Conservation (phyloP, 2,113 vertebrate species). For the Tragelaphus scriptus region DNA sequence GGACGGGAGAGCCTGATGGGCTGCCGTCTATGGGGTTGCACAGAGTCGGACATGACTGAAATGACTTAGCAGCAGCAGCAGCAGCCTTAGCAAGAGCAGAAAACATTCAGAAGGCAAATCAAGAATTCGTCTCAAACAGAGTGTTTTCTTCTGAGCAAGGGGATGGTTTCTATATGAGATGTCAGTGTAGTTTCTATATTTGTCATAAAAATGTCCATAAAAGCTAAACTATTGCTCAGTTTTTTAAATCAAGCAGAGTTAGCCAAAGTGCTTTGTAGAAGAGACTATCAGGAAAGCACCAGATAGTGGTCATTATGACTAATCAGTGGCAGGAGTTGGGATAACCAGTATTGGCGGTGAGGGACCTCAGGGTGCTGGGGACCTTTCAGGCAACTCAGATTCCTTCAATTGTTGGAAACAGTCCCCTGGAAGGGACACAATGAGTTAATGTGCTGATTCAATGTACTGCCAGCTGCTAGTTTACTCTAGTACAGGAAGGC, state of each 20-base stretch:
- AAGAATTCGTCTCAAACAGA: slow-evolving; percentile 19
- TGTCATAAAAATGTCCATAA: slow-evolving; percentile 37
- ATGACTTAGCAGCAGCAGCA: no score
- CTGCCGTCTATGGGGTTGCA: no score
- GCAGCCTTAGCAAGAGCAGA: background rate
- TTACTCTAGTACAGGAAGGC: slow-evolving; percentile 32
- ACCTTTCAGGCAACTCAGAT: background rate
- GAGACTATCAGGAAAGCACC: slow-evolving; percentile 15
- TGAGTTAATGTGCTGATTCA: background rate
- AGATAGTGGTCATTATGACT: slow-evolving; percentile 34
- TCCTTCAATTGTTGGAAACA: background rate
- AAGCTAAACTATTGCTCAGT: background rate
- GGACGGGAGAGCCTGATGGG: no score
- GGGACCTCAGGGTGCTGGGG: background rate
- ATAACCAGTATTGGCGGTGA: background rate
- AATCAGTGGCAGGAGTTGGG: background rate
- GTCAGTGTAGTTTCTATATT: slow-evolving; percentile 18
- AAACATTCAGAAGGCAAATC: slow-evolving; percentile 25
- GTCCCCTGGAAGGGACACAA: background rate
- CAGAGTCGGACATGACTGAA: no score
- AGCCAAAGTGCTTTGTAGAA: slow-evolving; percentile 51
- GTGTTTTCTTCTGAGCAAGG: background rate
- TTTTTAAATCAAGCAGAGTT: slow-evolving; percentile 43
- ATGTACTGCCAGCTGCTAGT: background rate
- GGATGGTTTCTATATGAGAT: slow-evolving; percentile 20